Evolutionary conservation across 2,797 vertebrate species (phyloP), one percentile per base, ranked within the genome.

Genomic region (Alfaro cultratus): DNA sequence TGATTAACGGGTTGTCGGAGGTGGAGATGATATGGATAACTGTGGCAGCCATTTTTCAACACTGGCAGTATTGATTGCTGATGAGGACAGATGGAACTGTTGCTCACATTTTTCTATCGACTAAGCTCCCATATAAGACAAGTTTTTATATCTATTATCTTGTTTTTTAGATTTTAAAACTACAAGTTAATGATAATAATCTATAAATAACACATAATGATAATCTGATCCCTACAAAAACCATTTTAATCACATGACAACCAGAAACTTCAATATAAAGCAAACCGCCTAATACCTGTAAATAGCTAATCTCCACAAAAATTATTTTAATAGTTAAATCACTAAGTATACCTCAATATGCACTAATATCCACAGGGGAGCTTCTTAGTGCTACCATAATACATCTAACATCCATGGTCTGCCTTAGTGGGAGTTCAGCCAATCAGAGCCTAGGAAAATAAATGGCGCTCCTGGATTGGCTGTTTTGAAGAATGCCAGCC

Each of bases 11-110:
- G 60, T 67, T 34, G 81, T 51, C 31, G 39, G 10, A 3, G 26
- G 67, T 64, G 60, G 77, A 64, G 84, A 62, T 80, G 83, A 83
- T 83, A 83, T 75, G 82, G 83, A 82, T 74, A 76, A 78, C 80
- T 2, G 60, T 36, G 46, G 36, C 34, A 15, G 75, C 4, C n/a
- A 57, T 55, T 51, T 77, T 53, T 83, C 39, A 72, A 67, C 64
- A 49, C 23, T 46, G 64, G 12, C 78, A 43, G 72, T 13, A 77
- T 86, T 0, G 31, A 77, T 67, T 43, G 7, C 51, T 21, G 57
- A 75, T 29, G 34, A 34, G 46, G 31, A 67, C 0, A 21, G 10
- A 82, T 47, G 23, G 57, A 83, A 39, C 26, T 60, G 57, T 51
- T 62, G 26, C 29, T 55, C 11, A n/a, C 12, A 43, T n/a, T 70